Conservation (phyloP, 2,113 vertebrate species). For the Petaurus breviceps region DNA sequence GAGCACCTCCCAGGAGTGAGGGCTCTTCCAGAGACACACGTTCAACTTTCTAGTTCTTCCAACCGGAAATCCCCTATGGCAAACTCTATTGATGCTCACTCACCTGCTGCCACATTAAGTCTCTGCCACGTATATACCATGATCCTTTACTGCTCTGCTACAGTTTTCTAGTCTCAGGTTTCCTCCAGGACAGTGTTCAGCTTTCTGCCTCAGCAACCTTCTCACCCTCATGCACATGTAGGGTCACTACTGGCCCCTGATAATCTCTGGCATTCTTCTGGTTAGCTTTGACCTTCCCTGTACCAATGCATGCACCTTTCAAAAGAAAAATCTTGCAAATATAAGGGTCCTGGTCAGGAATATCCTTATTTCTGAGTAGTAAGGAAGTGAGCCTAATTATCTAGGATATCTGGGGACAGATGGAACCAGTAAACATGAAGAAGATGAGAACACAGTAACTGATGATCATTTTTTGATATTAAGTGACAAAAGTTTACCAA, state of each 20-base stretch:
- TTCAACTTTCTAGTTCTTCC: no score
- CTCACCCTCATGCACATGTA: background rate
- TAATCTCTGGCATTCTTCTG: background rate
- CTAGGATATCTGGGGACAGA: no score
- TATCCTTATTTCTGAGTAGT: background rate
- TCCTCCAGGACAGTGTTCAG: background rate
- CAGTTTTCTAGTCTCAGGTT: background rate
- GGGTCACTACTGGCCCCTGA: background rate
- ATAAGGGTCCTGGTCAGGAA: background rate
- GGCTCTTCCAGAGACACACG: no score
- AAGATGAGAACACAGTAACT: background rate
- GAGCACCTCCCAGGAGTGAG: no score
- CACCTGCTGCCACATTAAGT: background rate
- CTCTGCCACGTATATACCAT: background rate
- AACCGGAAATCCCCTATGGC: no score
- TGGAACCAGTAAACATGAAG: background rate
- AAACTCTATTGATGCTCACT: background rate
- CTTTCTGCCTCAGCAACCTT: background rate
- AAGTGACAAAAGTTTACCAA: slow-evolving; percentile 14
- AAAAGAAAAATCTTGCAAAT: background rate
- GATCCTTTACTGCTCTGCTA: background rate
- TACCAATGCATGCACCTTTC: background rate
- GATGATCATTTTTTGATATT: background rate
- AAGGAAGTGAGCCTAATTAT: rapidly evolving
- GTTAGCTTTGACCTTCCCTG: background rate